A percentile compares a stretch with the other conserved stretches of the same genome.
phyloP scores from a whole-genome alignment of 2,888 invertebrate genomes.

The Hipparchia sbordonii region DNA sequence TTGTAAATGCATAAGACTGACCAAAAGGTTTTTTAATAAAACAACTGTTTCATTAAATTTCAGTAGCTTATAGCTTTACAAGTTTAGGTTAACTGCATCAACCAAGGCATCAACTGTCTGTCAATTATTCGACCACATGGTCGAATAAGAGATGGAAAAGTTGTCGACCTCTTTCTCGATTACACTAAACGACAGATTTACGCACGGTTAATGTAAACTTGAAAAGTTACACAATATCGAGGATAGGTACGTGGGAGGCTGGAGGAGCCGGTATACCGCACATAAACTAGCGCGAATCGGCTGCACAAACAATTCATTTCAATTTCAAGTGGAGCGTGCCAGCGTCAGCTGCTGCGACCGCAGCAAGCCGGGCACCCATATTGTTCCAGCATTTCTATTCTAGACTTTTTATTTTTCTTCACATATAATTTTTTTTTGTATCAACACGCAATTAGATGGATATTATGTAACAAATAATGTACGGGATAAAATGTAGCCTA shows the following conservation, averaged over 20 bases:
- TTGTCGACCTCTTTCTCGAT: no score
- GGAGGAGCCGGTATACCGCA: conserved; percentile 55
- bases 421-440: no score
- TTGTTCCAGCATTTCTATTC: conserved; percentile 20
- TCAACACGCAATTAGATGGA: background rate
- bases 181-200: no score
- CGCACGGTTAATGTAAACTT: background rate
- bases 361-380: conserved; percentile 13
- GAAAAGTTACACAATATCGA: background rate
- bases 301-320: conserved; percentile 77
- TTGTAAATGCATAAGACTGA: no score
- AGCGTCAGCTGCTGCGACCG: conserved; percentile 45
- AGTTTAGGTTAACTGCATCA: no score
- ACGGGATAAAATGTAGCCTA: no score
- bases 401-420: conserved; percentile 1
- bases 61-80: no score
- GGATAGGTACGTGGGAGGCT: conserved; percentile 49
- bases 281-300: conserved; percentile 58
- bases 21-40: no score
- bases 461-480: background rate
- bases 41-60: no score
- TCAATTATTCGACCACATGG: no score
- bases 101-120: no score
- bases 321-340: conserved; percentile 65
- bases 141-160: no score